Conservation (phyloP, 2,113 vertebrate genomes). For the Tamias sibiricus region DNA sequence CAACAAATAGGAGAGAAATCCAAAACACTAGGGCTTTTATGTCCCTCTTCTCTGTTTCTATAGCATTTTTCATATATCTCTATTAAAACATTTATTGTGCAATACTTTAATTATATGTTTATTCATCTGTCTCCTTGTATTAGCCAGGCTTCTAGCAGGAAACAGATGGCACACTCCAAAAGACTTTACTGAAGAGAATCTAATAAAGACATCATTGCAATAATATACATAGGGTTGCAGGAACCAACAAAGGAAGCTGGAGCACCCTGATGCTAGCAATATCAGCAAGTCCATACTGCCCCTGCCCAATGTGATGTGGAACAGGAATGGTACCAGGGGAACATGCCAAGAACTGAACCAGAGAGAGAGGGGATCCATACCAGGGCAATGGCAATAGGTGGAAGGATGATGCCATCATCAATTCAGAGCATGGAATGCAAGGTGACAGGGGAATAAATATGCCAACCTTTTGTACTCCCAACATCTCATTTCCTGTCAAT, state of each 20-base stretch:
- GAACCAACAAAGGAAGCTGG: background rate
- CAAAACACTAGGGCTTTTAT: background rate
- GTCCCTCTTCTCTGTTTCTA: background rate
- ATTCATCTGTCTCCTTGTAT: slow-evolving; percentile 47
- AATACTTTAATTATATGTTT: slow-evolving; percentile 53
- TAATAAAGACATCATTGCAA: background rate
- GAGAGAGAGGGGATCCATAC: background rate
- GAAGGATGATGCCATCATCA: background rate
- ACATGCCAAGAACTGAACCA: background rate
- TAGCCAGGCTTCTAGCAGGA: slow-evolving; percentile 2
- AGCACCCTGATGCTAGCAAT: background rate
- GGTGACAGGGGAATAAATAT: background rate
- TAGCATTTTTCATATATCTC: background rate
- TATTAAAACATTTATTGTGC: slow-evolving; percentile 15
- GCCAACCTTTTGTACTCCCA: background rate
- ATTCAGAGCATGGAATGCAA: background rate
- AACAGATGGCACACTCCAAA: slow-evolving; percentile 23
- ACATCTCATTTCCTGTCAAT: background rate
- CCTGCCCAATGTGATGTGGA: background rate
- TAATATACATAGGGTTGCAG: background rate
- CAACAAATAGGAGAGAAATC: slow-evolving; percentile 21
- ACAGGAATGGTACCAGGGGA: background rate
- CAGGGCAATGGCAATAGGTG: background rate
- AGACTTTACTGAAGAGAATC: background rate
- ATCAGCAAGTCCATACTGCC: background rate